Conservation (phyloP, 2,113 vertebrate genomes). For the Zingel zingel region DNA sequence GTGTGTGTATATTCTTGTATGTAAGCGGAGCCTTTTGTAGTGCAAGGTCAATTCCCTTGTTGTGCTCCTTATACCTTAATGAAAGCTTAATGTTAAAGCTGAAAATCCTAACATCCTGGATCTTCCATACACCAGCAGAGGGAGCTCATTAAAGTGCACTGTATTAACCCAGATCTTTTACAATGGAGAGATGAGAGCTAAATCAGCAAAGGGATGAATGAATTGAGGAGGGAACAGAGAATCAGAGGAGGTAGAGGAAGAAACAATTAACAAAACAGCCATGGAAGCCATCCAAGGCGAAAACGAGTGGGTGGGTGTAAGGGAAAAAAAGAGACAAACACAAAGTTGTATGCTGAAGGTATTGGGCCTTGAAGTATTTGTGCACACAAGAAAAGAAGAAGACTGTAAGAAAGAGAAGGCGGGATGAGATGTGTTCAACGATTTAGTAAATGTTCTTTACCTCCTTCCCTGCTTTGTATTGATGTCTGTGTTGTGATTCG, state of each 20-base stretch:
- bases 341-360: constrained; percentile 29
- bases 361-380: constrained; percentile 47
- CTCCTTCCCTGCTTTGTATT: constrained; percentile 28
- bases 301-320: constrained; percentile 39
- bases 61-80: constrained; percentile 22
- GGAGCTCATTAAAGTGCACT: constrained; percentile 11
- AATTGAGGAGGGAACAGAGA: constrained; percentile 37
- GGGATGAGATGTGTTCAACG: constrained; percentile 24
- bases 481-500: constrained; percentile 60
- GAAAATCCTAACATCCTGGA: constrained; percentile 41
- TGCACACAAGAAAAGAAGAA: constrained; percentile 16
- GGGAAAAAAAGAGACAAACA: constrained; percentile 29
- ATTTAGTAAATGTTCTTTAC: constrained; percentile 39
- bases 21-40: constrained; percentile 10
- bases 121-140: constrained; percentile 13
- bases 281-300: constrained; percentile 35
- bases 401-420: constrained; percentile 20
- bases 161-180: constrained; percentile 60
- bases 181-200: constrained; percentile 37
- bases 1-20: constrained; percentile 34
- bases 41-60: constrained; percentile 34
- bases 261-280: constrained; percentile 58
- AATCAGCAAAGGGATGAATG: constrained; percentile 48
- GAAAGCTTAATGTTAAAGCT: constrained; percentile 23
- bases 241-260: constrained; percentile 23